Base-by-base conservation (phyloP, 2,797 vertebrate species). In the Myripristis murdjan region DNA sequence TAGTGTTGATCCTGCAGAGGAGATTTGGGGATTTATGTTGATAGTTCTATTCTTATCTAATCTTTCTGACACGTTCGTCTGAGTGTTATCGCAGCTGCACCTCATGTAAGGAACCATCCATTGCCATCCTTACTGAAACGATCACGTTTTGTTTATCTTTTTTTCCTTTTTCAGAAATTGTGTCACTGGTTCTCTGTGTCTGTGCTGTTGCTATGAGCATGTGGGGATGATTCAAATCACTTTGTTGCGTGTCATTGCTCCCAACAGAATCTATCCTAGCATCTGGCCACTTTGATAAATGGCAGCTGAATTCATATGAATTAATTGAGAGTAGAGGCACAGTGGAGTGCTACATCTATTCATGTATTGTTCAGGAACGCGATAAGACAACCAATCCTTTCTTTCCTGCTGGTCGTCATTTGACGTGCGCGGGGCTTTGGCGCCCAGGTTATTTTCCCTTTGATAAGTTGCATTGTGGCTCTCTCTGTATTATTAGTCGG, bases 201-300 rank as follows among this genome's bases (percentile, higher is more conserved):
- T 12, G 69, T 23, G 77, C 72, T 20, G 61, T 66, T 65, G 73
- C 73, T 41, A 28, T 44, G 46, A 54, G 77, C 10, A 58, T 43
- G 43, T 57, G 47, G 70, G 59, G 59, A 56, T 86, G 91, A 93
- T 92, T 92, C 87, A 91, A 93, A 92, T 93, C 88, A 92, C 89
- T 93, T 91, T 89, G 90, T 86, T 80, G 84, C 84, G 84, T 89
- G 91, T 82, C 90, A 91, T 82, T 85, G 85, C 87, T 91, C 91
- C 90, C 90, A 91, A 91, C 90, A 86, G 91, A 91, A 91, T 93
- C 83, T 76, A 88, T 93, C 91, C 92, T 72, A 91, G 84, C 92
- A 93, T 91, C 91, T 93, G 92, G 92, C 85, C 87, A 65, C 80
- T 89, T 90, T 83, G 89, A 92, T 88, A 85, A 85, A 85, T 63